Evolutionary conservation across 2,797 vertebrate genomes (phyloP).

Genomic region (Notolepis coatsorum): DNA sequence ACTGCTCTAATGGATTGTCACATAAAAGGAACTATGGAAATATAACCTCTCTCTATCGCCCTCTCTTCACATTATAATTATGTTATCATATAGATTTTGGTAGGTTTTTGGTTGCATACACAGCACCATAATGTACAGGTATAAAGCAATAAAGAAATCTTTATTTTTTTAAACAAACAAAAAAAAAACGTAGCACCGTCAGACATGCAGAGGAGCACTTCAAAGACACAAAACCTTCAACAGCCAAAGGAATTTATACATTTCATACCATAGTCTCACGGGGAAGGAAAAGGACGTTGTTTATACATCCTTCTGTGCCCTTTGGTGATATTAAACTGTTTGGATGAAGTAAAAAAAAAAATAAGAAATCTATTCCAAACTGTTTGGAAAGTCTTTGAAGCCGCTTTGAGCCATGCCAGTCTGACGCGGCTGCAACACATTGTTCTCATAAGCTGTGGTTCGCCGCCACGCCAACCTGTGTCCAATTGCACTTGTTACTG

Average conservation of each 20-base stretch:
- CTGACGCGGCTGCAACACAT: slow-evolving; percentile 62
- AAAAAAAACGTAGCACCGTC: slow-evolving; percentile 58
- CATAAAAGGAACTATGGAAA: slow-evolving; percentile 2
- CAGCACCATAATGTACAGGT: slow-evolving; percentile 48
- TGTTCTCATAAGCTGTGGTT: slow-evolving; percentile 74
- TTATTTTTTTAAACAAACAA: too few species aligned
- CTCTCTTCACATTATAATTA: slow-evolving; percentile 55
- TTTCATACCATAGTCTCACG: slow-evolving; percentile 36
- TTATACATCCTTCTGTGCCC: slow-evolving; percentile 56
- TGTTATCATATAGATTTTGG: slow-evolving; percentile 23
- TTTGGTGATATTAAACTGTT: slow-evolving; percentile 63
- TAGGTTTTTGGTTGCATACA: slow-evolving; percentile 31
- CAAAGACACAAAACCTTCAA: slow-evolving; percentile 55
- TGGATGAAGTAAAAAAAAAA: slow-evolving; percentile 60
- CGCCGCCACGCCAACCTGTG: slow-evolving; percentile 70
- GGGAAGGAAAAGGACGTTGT: slow-evolving; percentile 56
- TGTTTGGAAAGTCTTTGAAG: slow-evolving; percentile 69
- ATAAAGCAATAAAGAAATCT: slow-evolving; percentile 21
- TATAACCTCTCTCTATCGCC: neutral
- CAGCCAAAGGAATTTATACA: slow-evolving; percentile 48
- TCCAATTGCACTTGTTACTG: slow-evolving; percentile 67
- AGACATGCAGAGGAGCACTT: slow-evolving; percentile 68
- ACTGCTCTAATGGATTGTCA: neutral
- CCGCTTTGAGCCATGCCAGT: slow-evolving; percentile 68
- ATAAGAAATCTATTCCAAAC: slow-evolving; percentile 64